Percentiles rank a stretch among this genome's conserved stretches.
These are phyloP conservation scores for Bursaphelenchus okinawaensis DNA, from an alignment of 2,888 invertebrate genomes.

Conservation along the genomic window DNA sequence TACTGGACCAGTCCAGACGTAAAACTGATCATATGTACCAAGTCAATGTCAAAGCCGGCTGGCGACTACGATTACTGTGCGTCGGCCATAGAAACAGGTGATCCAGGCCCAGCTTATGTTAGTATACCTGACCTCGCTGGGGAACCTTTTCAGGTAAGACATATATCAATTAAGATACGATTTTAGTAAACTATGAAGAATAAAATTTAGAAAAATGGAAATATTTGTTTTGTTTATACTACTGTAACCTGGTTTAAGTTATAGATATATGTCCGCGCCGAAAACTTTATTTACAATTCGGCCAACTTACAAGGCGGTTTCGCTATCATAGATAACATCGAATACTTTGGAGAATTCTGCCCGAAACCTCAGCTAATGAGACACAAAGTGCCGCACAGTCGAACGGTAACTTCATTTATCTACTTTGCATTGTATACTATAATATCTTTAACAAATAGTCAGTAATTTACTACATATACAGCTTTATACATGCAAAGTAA, in stretches of 20 bases:
- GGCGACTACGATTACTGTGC: constrained; percentile 54
- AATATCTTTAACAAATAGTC: too few relatives aligned
- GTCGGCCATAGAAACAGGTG: constrained; percentile 43
- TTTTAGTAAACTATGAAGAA: neutral
- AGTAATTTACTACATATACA: too few relatives aligned
- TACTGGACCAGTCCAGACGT: constrained; percentile 55
- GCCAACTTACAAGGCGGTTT: constrained; percentile 52
- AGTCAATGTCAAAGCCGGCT: constrained; percentile 32
- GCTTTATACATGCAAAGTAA: too few relatives aligned
- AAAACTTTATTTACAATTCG: constrained; percentile 51
- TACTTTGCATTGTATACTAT: too few relatives aligned
- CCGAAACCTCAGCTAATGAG: neutral
- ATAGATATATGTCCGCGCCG: constrained; percentile 51
- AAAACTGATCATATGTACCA: constrained; percentile 46
- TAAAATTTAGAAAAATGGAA: neutral
- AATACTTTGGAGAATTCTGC: constrained; percentile 53
- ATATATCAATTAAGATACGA: too few relatives aligned
- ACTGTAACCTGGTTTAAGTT: constrained; percentile 1
- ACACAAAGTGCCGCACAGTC: neutral
- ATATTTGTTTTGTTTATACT: neutral
- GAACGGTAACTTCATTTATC: too few relatives aligned
- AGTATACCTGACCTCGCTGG: constrained; percentile 47
- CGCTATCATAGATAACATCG: constrained; percentile 54
- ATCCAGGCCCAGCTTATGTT: constrained; percentile 55
- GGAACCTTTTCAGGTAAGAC: constrained; percentile 47